Base-by-base conservation (phyloP, 2,888 invertebrate genomes). In the Mallateleia sp. region DNA sequence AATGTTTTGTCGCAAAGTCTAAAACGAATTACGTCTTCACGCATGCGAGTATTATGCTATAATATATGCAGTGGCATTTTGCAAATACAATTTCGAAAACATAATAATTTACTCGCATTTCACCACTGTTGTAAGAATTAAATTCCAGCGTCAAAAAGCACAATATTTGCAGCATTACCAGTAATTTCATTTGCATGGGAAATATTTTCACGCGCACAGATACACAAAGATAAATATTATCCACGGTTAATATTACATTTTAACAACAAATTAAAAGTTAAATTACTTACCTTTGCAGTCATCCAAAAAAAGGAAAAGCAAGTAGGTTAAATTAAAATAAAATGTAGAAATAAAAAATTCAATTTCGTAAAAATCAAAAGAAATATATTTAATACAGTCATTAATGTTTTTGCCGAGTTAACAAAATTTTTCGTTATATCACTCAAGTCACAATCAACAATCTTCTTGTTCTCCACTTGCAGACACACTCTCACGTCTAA, bases 341-440 rank as follows among this genome's bases (percentile, higher is more conserved):
- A 28, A 28, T 9, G 62, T 34, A 38, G 22, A 64, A 72, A 24
- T 28, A 28, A 81, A 54, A 45, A 2, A 47, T 1, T 24, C 24
- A 20, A 18, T 50, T 28, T 72, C 67, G 54, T 74, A 86, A 86
- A 86, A 82, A 86, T 86, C 86, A 87, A 87, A 87, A 86, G 86
- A 79, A 87, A 87, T 87, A 81, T 87, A 87, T 87, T 87, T 75
- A 78, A 83, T 87, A 87, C 87, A 87, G 81, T 86, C 86, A 87
- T 77, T 82, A 83, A 83, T 79, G 71, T 83, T 79, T 82, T 78
- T 78, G 56, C 74, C 81, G 78, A 82, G 78, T 87, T 83, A 87
- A 87, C 87, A 83, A 87, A 87, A 87, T 87, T 77, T 74, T 83
- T 83, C 75, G 87, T 83, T 83, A 77, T 80, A 80, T 87, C 87